Conservation (phyloP, 1,140 invertebrate genomes). For the Penaeus indicus region DNA sequence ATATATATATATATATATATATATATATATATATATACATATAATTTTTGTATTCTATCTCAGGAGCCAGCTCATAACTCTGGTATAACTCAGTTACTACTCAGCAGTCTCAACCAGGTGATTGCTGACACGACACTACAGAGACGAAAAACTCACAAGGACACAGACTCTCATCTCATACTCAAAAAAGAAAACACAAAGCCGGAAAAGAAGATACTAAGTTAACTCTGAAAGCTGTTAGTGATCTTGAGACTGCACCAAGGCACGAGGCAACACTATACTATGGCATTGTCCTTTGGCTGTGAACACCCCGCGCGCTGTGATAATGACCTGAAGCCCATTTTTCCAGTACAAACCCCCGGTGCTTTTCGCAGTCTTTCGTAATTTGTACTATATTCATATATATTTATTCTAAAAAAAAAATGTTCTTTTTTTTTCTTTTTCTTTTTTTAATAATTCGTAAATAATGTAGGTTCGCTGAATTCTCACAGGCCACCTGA, state of each 20-base stretch:
- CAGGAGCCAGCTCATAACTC: too few relatives aligned
- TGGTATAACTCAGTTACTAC: too few relatives aligned
- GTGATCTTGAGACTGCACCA: not conserved
- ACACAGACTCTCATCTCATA: too few relatives aligned
- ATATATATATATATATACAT: too few relatives aligned
- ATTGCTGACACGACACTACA: too few relatives aligned
- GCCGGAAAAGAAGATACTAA: not conserved
- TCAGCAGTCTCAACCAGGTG: too few relatives aligned
- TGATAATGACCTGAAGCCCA: constrained; percentile 5
- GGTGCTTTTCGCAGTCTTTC: constrained; percentile 20
- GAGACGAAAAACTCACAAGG: too few relatives aligned
- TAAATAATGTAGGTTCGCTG: not conserved
- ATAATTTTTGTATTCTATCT: too few relatives aligned
- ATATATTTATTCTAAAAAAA: not conserved
- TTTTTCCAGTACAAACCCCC: constrained; percentile 19
- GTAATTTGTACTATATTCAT: constrained; percentile 16
- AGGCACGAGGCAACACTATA: not conserved
- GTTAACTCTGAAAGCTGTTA: not conserved
- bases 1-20: too few relatives aligned
- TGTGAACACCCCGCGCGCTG: constrained; percentile 15
- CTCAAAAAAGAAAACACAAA: too few relatives aligned
- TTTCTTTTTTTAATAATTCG: not conserved
- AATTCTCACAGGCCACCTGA: too few relatives aligned
- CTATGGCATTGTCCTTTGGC: constrained; percentile 23
- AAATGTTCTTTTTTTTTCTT: not conserved